Evolutionary conservation across 2,113 vertebrate species (phyloP).

Genomic region (Xyliphius kryptos): DNA sequence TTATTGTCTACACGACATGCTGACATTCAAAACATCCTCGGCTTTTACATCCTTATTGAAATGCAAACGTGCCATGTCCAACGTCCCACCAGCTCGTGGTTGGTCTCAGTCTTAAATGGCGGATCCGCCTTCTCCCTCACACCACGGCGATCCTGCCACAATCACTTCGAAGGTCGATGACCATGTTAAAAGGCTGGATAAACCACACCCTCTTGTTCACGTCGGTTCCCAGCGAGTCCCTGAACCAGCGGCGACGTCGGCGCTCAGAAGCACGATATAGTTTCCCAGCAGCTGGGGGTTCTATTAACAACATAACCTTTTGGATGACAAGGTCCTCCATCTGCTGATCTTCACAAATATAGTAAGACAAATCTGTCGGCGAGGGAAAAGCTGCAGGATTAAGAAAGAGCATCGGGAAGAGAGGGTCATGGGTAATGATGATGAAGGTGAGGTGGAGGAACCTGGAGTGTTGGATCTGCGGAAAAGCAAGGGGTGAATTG

Average conservation of each 20-base stretch:
- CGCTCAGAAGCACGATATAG: constrained; percentile 27
- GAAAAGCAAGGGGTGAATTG: neutral
- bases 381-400: constrained; percentile 8
- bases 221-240: no score
- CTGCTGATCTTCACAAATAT: constrained; percentile 46
- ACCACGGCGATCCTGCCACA: no score
- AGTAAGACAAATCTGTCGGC: constrained; percentile 48
- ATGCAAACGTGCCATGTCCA: no score
- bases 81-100: no score
- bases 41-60: no score
- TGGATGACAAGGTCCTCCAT: constrained; percentile 36
- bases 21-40: no score
- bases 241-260: neutral
- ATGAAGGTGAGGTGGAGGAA: neutral
- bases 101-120: no score
- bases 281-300: constrained; percentile 17
- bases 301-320: constrained; percentile 52
- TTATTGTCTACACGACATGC: no score
- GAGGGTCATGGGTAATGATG: neutral
- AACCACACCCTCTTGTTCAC: no score
- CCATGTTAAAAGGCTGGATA: constrained; percentile 1
- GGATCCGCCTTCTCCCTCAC: no score
- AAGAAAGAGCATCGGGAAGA: neutral
- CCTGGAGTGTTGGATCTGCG: neutral
- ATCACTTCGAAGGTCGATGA: no score